Conservation (phyloP, 2,888 invertebrate genomes). For the Hedya salicella region DNA sequence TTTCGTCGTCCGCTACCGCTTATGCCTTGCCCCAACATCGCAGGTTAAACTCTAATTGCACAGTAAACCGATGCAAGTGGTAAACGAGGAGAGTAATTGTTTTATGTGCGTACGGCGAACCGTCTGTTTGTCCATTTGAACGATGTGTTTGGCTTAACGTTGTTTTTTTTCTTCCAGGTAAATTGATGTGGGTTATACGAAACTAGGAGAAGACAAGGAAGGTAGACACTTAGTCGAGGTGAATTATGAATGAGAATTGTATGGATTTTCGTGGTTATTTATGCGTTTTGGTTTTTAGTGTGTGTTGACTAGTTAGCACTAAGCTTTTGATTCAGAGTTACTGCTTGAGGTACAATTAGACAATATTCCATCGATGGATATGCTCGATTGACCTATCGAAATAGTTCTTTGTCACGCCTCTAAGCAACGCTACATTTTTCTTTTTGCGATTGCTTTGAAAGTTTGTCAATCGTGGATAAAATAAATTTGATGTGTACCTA, state of each 20-base stretch:
- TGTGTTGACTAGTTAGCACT: neutral
- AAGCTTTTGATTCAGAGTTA: too few relatives aligned
- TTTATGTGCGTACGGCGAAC: constrained; percentile 33
- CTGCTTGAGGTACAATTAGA: too few relatives aligned
- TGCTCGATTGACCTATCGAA: too few relatives aligned
- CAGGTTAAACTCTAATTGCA: constrained; percentile 43
- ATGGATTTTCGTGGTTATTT: neutral
- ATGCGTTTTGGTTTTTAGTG: neutral
- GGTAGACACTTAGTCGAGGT: neutral
- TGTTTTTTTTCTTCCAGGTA: constrained; percentile 26
- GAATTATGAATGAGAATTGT: constrained; percentile 12
- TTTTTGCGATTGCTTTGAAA: too few relatives aligned
- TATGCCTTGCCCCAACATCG: neutral
- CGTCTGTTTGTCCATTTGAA: constrained; percentile 39
- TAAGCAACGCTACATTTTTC: too few relatives aligned
- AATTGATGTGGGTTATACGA: constrained; percentile 26
- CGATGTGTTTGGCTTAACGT: constrained; percentile 28
- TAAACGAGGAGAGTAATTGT: constrained; percentile 42
- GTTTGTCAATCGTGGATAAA: too few relatives aligned
- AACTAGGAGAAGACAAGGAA: neutral
- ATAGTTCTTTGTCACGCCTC: too few relatives aligned
- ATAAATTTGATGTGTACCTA: too few relatives aligned
- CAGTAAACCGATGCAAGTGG: constrained; percentile 39
- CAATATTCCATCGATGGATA: too few relatives aligned
- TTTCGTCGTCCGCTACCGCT: constrained; percentile 14